Evolutionary conservation across 2,888 invertebrate genomes (phyloP).

Genomic region (Lathronympha strigana): DNA sequence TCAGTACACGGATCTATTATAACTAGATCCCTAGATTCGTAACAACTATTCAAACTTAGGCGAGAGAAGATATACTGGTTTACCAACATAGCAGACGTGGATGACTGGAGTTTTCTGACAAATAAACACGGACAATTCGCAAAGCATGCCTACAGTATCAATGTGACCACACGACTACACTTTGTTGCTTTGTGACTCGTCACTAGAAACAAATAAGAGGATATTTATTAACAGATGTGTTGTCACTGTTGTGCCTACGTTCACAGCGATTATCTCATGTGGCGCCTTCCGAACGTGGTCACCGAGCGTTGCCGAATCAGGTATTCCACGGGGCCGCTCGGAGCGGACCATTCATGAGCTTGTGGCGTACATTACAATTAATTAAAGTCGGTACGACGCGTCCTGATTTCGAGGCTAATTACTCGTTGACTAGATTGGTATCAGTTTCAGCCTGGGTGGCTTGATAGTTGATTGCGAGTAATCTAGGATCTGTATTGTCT

Average conservation of each 20-base stretch:
- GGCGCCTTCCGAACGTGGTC: constrained; percentile 37
- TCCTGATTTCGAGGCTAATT: constrained; percentile 59
- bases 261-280: constrained; percentile 19
- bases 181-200: too few relatives aligned
- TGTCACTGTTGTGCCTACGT: neutral
- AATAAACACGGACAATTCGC: neutral
- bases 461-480: constrained; percentile 19
- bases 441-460: constrained; percentile 36
- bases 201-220: neutral
- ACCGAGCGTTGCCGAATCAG: constrained; percentile 48
- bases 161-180: neutral
- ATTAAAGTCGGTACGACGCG: constrained; percentile 52
- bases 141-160: neutral
- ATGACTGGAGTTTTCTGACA: neutral
- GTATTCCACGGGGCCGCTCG: constrained; percentile 56
- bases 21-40: neutral
- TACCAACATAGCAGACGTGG: neutral
- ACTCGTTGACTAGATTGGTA: constrained; percentile 29
- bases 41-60: neutral
- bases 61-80: neutral
- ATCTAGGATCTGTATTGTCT: constrained; percentile 25
- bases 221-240: neutral
- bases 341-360: constrained; percentile 66
- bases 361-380: constrained; percentile 68
- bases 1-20: neutral